These are phyloP conservation scores for Hemitrygon akajei DNA, from an alignment of 2,797 vertebrate species.

Conservation along the genomic window DNA sequence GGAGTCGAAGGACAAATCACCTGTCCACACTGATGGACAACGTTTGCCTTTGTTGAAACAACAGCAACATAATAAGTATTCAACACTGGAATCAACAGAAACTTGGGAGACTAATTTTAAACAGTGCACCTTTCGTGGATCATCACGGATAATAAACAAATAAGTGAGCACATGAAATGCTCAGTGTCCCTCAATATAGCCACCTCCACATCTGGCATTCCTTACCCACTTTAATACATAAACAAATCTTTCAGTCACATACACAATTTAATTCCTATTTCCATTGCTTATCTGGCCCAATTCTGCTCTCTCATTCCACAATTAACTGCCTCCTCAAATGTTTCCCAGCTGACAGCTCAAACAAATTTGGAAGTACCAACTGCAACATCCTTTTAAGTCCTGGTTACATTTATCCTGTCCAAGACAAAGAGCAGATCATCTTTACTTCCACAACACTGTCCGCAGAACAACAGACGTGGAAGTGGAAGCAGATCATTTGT, in stretches of 20 bases:
- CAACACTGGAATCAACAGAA: background rate
- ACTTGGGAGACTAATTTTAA: slow-evolving; percentile 11
- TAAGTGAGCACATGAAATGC: slow-evolving; percentile 11
- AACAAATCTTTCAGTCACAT: background rate
- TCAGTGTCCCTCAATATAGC: background rate
- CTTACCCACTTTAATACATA: background rate
- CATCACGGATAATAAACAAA: background rate
- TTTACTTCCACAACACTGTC: background rate
- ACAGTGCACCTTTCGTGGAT: background rate
- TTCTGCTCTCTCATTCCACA: background rate
- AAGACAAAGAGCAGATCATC: background rate
- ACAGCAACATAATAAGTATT: background rate
- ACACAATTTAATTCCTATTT: background rate
- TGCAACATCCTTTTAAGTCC: background rate
- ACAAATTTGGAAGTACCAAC: background rate
- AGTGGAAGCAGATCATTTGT: too few species aligned
- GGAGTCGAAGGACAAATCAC: background rate
- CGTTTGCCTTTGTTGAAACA: background rate
- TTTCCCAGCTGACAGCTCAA: background rate
- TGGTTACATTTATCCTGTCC: background rate
- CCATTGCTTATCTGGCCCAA: background rate
- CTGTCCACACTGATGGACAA: background rate
- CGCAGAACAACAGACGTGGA: too few species aligned
- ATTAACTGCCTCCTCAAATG: background rate
- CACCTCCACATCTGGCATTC: background rate